Percentiles rank a stretch among this genome's conserved stretches.
Evolutionary conservation across 2,113 vertebrate genomes (phyloP).

Genomic region (human): DNA sequence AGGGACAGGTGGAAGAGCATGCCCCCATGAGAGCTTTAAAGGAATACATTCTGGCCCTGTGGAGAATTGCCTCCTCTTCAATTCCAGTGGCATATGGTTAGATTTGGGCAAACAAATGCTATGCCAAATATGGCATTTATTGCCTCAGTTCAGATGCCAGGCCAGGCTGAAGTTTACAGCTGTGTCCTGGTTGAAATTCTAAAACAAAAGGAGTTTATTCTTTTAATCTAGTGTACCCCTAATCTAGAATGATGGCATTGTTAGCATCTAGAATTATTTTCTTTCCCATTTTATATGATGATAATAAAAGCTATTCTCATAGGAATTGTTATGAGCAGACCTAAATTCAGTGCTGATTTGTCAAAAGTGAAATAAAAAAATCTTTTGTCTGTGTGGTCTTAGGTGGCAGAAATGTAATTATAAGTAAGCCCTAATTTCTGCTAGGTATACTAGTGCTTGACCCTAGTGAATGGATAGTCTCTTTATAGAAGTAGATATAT

Average conservation of each 20-base stretch:
- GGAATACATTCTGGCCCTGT: not conserved
- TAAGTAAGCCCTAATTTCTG: not conserved
- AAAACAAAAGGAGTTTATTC: not conserved
- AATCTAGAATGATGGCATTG: not conserved
- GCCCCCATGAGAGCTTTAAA: not conserved
- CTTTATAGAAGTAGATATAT: not conserved
- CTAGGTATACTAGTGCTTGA: not conserved
- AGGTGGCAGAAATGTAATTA: constrained; percentile 9
- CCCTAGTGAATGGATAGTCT: not conserved
- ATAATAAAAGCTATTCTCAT: not conserved
- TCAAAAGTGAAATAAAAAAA: constrained; percentile 9
- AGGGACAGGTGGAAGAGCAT: not conserved
- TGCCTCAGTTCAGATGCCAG: not conserved
- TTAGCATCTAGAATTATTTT: not conserved
- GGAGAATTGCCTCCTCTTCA: not conserved
- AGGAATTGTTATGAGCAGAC: not conserved
- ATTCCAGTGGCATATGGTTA: not conserved
- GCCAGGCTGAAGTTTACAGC: not conserved
- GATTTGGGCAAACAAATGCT: not conserved
- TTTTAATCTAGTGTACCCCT: not conserved
- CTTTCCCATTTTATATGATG: not conserved
- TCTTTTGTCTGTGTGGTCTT: not conserved
- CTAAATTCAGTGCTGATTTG: constrained; percentile 36
- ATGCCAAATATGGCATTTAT: not conserved
- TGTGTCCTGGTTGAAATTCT: not conserved